A percentile compares a stretch with the other conserved stretches of the same genome.
Evolutionary conservation across 2,888 invertebrate genomes (phyloP).

Genomic region (Sipunculus nudus): DNA sequence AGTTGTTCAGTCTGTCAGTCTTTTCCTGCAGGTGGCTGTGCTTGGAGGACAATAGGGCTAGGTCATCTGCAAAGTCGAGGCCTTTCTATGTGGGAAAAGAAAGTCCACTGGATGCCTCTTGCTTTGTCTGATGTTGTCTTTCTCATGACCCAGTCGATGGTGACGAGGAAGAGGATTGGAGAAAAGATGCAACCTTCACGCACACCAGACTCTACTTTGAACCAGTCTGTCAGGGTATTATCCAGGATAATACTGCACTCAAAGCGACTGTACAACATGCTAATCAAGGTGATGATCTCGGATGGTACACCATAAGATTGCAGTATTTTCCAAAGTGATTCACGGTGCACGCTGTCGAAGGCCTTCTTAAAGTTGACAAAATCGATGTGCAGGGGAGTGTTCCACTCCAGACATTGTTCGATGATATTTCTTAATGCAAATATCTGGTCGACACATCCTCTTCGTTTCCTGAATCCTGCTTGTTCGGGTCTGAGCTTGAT

Average conservation of each 20-base stretch:
- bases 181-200: constrained; percentile 21
- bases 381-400: constrained; percentile 22
- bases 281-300: constrained; percentile 11
- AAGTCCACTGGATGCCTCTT: constrained; percentile 15
- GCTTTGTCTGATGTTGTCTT: constrained; percentile 6
- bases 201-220: constrained; percentile 28
- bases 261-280: too few relatives aligned
- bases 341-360: constrained; percentile 26
- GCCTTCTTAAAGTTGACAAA: constrained; percentile 32
- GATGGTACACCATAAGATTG: constrained; percentile 18
- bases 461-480: constrained; percentile 23
- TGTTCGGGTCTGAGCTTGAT: constrained; percentile 19
- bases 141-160: constrained; percentile 22
- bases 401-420: constrained; percentile 32
- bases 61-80: constrained; percentile 18
- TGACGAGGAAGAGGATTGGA: constrained; percentile 13
- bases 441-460: constrained; percentile 27
- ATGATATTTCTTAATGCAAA: constrained; percentile 28
- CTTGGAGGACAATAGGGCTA: constrained; percentile 12
- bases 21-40: too few relatives aligned
- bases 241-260: too few relatives aligned
- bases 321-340: constrained; percentile 26
- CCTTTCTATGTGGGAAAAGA: constrained; percentile 9
- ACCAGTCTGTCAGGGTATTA: too few relatives aligned
- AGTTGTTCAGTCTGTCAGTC: too few relatives aligned